Percentiles rank a stretch among this genome's conserved stretches.
Evolutionary conservation across 2,888 invertebrate genomes (phyloP).

Genomic region (Andrena praecox): DNA sequence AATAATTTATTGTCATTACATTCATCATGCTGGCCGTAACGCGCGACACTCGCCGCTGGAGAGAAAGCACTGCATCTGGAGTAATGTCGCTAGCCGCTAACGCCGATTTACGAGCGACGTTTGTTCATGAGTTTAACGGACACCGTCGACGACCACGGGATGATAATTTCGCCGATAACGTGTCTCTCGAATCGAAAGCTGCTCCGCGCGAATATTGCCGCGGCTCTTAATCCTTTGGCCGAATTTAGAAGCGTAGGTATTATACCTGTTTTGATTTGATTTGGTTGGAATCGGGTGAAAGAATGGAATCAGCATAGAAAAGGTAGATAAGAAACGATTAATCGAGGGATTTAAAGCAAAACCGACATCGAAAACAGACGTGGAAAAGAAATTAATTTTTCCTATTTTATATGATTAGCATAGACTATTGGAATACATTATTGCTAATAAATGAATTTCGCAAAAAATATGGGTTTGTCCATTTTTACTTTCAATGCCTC

Average conservation of each 20-base stretch:
- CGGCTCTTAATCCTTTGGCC: neutral
- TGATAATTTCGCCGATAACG: constrained; percentile 53
- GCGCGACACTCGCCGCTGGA: constrained; percentile 58
- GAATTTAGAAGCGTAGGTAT: neutral
- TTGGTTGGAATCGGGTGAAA: no score
- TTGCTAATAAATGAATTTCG: no score
- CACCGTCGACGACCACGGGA: constrained; percentile 41
- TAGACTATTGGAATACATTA: no score
- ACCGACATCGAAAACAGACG: no score
- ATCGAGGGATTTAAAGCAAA: no score
- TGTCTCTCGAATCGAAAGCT: constrained; percentile 35
- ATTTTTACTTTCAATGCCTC: no score
- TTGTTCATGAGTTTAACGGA: constrained; percentile 51
- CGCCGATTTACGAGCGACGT: constrained; percentile 67
- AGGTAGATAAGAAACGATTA: no score
- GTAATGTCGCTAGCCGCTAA: constrained; percentile 66
- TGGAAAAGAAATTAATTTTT: no score
- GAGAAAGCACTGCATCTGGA: constrained; percentile 55
- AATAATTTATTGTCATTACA: constrained; percentile 69
- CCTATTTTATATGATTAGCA: no score
- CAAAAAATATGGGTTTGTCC: no score
- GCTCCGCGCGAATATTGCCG: constrained; percentile 1
- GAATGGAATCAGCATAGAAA: no score
- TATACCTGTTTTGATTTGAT: no score
- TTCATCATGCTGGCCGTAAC: constrained; percentile 59